phyloP scores from a whole-genome alignment of 2,888 invertebrate species.

The Apamea monoglypha region DNA sequence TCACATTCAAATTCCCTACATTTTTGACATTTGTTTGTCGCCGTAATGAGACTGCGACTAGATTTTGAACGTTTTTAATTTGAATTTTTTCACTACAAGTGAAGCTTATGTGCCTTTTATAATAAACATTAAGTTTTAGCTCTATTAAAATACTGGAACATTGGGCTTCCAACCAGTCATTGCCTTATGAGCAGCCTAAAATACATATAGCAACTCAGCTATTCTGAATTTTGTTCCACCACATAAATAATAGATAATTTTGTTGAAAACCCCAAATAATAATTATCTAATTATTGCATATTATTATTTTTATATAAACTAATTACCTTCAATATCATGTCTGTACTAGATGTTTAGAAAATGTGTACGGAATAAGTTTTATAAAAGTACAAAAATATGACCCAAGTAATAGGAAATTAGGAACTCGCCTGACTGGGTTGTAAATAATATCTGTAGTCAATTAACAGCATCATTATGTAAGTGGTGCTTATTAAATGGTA shows the following conservation, averaged over 20 bases:
- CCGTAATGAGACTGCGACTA: background rate
- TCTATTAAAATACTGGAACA: background rate
- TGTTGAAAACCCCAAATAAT: background rate
- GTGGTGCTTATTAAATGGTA: conserved; percentile 34
- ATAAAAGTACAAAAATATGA: conserved; percentile 44
- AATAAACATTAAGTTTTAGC: background rate
- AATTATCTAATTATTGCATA: background rate
- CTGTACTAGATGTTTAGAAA: background rate
- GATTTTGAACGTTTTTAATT: conserved; percentile 1
- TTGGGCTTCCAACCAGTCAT: background rate
- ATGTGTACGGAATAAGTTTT: background rate
- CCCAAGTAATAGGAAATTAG: conserved; percentile 10
- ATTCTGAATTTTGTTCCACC: background rate
- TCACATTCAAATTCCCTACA: background rate
- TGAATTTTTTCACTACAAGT: background rate
- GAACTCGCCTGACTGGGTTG: background rate
- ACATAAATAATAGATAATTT: background rate
- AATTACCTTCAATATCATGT: background rate
- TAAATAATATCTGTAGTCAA: conserved; percentile 9
- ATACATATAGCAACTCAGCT: background rate
- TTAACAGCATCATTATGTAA: conserved; percentile 1
- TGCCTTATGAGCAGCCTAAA: background rate
- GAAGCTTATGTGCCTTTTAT: conserved; percentile 14
- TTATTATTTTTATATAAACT: conserved; percentile 23
- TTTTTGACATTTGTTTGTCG: background rate